These are phyloP conservation scores for Drosophila maculinotata DNA, from an alignment of 2,888 invertebrate species.

Conservation along the genomic window DNA sequence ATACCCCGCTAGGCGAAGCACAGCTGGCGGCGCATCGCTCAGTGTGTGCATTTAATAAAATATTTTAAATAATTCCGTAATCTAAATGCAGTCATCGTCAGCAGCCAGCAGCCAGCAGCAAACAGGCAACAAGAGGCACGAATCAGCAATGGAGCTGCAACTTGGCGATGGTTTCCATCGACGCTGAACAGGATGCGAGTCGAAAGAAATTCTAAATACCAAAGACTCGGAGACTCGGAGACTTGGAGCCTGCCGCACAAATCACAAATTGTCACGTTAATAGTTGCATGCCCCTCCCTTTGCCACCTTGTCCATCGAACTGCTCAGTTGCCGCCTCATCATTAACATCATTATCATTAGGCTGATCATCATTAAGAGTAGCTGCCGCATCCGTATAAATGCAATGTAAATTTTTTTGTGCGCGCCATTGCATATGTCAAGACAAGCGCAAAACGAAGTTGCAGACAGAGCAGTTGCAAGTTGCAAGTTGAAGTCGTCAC, in stretches of 20 bases:
- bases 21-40: constrained; percentile 39
- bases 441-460: constrained; percentile 55
- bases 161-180: neutral
- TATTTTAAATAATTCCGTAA: constrained; percentile 85
- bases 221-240: constrained; percentile 44
- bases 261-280: constrained; percentile 82
- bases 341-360: constrained; percentile 30
- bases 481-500: constrained; percentile 20
- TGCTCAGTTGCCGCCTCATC: constrained; percentile 12
- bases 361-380: constrained; percentile 21
- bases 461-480: constrained; percentile 17
- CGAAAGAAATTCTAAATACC: constrained; percentile 78
- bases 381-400: constrained; percentile 67
- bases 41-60: constrained; percentile 81
- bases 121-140: constrained; percentile 7
- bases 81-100: constrained; percentile 83
- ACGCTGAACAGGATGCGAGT: constrained; percentile 64
- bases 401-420: constrained; percentile 81
- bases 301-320: too few species aligned
- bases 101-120: constrained; percentile 11
- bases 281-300: constrained; percentile 49
- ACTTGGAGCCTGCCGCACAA: constrained; percentile 60
- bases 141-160: constrained; percentile 35
- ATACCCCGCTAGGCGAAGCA: constrained; percentile 64
- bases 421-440: constrained; percentile 74